Percentiles rank a stretch among this genome's conserved stretches.
Conservation (phyloP, 2,797 vertebrate genomes). For the Podarcis siculus region DNA sequence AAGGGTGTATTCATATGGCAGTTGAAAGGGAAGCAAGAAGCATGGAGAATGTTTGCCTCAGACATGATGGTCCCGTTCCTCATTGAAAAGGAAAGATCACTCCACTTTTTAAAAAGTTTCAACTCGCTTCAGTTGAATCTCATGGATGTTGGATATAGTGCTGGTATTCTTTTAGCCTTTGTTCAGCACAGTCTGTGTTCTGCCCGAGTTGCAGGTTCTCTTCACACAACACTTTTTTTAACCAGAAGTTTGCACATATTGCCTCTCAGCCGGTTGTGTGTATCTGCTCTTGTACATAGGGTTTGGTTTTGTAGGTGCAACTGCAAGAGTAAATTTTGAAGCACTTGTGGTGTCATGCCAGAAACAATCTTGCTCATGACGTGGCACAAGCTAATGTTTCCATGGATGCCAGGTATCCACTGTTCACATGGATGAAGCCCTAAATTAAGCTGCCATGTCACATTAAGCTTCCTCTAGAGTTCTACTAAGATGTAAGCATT, state of each 20-base stretch:
- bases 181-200: neutral
- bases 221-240: too few species aligned
- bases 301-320: neutral
- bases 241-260: neutral
- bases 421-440: neutral
- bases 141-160: conserved; percentile 1
- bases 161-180: neutral
- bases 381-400: neutral
- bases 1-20: neutral
- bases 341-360: neutral
- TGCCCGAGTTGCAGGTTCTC: neutral
- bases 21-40: neutral
- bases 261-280: neutral
- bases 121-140: neutral
- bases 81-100: neutral
- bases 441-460: neutral
- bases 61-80: neutral
- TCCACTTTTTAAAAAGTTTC: neutral
- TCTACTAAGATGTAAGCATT: neutral
- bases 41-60: neutral
- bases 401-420: neutral
- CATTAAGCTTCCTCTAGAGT: neutral
- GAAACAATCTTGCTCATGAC: neutral
- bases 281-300: neutral
- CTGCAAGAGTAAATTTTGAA: neutral